These are phyloP conservation scores for Pomatorhinus ruficollis DNA, from an alignment of 2,113 vertebrate species.

Conservation along the genomic window DNA sequence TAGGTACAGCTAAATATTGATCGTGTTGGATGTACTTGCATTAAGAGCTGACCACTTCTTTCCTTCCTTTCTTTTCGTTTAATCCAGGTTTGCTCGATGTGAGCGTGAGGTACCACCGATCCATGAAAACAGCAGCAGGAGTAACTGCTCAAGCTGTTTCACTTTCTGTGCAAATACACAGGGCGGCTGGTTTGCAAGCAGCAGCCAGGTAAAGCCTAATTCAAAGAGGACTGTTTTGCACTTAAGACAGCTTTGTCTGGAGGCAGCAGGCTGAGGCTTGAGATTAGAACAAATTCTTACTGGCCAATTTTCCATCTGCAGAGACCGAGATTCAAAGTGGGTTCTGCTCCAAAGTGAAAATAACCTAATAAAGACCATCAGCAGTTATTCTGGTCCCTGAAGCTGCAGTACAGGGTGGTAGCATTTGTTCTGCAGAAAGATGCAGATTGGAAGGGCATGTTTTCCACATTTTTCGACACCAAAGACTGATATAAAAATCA, in stretches of 20 bases:
- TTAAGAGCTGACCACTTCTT: not conserved
- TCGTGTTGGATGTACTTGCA: accelerated
- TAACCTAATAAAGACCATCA: not conserved
- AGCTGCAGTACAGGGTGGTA: not conserved
- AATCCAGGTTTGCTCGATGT: constrained; percentile 86
- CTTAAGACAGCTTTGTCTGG: not conserved
- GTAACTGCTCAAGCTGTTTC: constrained; percentile 73
- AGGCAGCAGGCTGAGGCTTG: not conserved
- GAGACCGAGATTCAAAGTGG: not conserved
- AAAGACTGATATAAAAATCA: not conserved
- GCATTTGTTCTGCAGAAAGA: not conserved
- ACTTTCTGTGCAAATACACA: constrained; percentile 83
- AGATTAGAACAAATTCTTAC: not conserved
- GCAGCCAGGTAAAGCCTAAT: constrained; percentile 83
- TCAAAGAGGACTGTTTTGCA: not conserved
- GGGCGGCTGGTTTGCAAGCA: constrained; percentile 90
- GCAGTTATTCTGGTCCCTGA: not conserved
- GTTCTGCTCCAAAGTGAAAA: not conserved
- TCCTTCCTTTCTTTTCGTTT: not conserved
- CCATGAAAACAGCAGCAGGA: constrained; percentile 64
- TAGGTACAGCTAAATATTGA: not conserved
- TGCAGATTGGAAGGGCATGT: not conserved
- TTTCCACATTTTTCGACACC: not conserved
- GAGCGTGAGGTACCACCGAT: constrained; percentile 82
- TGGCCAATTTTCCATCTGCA: not conserved